Conservation (phyloP, 1,140 invertebrate species). For the Caenorhabditis brenneri region DNA sequence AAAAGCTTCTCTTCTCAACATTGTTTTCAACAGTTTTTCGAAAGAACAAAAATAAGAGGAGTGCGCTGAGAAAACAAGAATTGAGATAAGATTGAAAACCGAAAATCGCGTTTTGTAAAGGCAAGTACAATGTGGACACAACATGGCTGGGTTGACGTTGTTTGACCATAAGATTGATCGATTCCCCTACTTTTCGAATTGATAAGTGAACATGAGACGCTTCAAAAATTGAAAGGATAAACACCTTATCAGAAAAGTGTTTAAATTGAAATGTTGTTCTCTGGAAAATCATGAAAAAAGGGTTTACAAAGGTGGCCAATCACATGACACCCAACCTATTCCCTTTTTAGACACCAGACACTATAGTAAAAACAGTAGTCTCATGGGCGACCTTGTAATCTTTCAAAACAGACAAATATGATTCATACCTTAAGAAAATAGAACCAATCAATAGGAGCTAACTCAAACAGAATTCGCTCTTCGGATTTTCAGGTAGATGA, state of each 20-base stretch:
- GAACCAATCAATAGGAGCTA: not conserved
- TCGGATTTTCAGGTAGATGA: not conserved
- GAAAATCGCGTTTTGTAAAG: constrained; percentile 60
- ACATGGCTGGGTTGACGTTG: not conserved
- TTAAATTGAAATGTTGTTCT: not conserved
- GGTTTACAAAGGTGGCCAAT: not conserved
- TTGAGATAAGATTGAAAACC: constrained; percentile 37
- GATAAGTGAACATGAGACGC: constrained; percentile 1
- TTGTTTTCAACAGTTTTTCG: not conserved
- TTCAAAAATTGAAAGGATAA: not conserved
- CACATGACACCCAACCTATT: not conserved
- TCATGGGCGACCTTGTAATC: not conserved
- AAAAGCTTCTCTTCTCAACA: not conserved
- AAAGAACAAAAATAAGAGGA: not conserved
- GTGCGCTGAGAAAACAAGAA: not conserved
- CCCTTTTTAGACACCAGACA: constrained; percentile 8
- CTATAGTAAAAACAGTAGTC: not conserved
- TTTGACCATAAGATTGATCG: constrained; percentile 22
- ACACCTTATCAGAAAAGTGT: not conserved
- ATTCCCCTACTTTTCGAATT: constrained; percentile 6
- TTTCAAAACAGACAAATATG: not conserved
- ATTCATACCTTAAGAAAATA: not conserved
- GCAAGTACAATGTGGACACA: constrained; percentile 33
- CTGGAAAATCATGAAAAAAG: not conserved
- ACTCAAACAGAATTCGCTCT: not conserved